Conservation (phyloP, 2,797 vertebrate species). For the Phalanger gymnotis region DNA sequence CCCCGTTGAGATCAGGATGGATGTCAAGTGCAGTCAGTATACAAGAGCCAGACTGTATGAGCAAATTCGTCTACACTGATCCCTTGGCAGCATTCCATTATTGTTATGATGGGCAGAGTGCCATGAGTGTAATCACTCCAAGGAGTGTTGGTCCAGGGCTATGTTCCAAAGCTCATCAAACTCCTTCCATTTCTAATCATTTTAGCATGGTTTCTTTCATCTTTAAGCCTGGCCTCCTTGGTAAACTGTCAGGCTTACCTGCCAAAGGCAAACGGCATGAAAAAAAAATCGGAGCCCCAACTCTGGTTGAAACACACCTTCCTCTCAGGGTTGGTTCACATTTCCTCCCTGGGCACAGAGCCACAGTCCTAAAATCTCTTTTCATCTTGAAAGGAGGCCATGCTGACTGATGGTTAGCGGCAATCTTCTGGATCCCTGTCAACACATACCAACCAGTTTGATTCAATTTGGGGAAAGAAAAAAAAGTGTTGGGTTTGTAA, state of each 20-base stretch:
- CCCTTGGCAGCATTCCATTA: constrained; percentile 68
- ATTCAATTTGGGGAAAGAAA: not conserved
- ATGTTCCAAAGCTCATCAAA: constrained; percentile 57
- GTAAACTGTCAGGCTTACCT: constrained; percentile 32
- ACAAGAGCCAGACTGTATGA: constrained; percentile 70
- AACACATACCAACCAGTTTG: not conserved
- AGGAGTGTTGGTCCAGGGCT: constrained; percentile 57
- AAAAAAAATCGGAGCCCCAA: constrained; percentile 7
- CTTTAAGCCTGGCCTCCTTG: constrained; percentile 24
- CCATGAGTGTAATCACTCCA: constrained; percentile 51
- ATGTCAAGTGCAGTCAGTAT: not conserved
- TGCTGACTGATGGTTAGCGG: too few species aligned
- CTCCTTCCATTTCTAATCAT: constrained; percentile 66
- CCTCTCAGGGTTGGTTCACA: constrained; percentile 5
- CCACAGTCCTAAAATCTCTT: constrained; percentile 14
- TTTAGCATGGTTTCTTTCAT: constrained; percentile 56
- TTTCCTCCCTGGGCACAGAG: constrained; percentile 26
- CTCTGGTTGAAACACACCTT: not conserved
- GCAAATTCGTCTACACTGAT: constrained; percentile 63
- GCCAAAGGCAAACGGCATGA: constrained; percentile 32
- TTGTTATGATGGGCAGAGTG: constrained; percentile 76
- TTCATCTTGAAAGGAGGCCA: constrained; percentile 9
- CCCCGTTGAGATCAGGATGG: constrained; percentile 78
- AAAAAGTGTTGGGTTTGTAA: not conserved
- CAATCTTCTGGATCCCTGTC: constrained; percentile 30